phyloP scores from a whole-genome alignment of 1,140 invertebrate species.

The Heliconius melpomene region DNA sequence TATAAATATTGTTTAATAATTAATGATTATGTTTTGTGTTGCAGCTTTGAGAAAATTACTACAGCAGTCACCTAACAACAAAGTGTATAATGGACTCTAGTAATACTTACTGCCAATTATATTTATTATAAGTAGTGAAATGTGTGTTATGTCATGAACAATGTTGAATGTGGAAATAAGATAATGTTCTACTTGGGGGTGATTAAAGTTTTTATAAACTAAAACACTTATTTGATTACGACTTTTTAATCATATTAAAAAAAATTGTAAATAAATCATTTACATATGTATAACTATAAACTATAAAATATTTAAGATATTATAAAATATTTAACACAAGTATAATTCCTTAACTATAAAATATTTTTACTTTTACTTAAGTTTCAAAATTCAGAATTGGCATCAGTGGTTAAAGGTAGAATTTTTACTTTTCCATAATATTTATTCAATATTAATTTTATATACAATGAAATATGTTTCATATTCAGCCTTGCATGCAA shows the following conservation, averaged over 20 bases:
- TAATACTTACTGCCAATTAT: constrained; percentile 54
- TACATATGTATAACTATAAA: not conserved
- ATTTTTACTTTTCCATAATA: no score
- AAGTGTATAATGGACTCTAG: constrained; percentile 78
- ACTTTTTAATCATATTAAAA: not conserved
- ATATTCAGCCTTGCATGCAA: not conserved
- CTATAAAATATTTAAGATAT: not conserved
- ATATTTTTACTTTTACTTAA: not conserved
- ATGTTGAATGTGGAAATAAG: constrained; percentile 52
- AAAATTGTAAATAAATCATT: not conserved
- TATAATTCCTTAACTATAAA: no score
- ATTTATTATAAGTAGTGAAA: constrained; percentile 75
- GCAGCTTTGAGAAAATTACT: constrained; percentile 73
- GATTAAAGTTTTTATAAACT: constrained; percentile 26
- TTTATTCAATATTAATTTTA: not conserved
- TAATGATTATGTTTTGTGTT: constrained; percentile 49
- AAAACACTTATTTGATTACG: constrained; percentile 21
- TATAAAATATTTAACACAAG: no score
- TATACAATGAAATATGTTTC: not conserved
- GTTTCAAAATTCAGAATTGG: not conserved
- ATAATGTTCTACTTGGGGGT: constrained; percentile 28
- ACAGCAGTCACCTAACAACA: constrained; percentile 72
- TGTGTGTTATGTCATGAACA: constrained; percentile 62
- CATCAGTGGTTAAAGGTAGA: not conserved
- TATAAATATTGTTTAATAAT: not conserved